Evolutionary conservation across 1,140 invertebrate species (phyloP), one percentile per base, ranked within the genome.

Genomic region (honey bee (Apis mellifera)): DNA sequence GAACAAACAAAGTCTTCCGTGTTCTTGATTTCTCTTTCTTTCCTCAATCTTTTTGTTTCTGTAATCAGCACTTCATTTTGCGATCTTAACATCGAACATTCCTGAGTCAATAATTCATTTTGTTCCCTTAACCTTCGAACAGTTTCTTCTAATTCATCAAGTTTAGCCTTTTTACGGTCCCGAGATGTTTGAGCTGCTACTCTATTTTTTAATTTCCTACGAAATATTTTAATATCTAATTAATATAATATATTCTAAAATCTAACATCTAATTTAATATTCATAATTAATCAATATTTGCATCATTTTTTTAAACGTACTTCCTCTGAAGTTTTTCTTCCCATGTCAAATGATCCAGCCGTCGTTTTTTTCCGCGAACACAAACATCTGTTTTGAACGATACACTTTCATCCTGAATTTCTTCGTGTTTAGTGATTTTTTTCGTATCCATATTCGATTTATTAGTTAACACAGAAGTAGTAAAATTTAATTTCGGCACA

Each of bases 131-230:
- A 92, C 48, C 94, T 91, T 82, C 95, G 94, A 12, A 98, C 95
- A 62, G 96, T 95, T 19, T 94, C 93, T 94, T 99, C 98, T 93
- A 99, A 95, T 87, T 98, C 97, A 82, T 97, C 96, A 95, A 99
- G 96, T 91, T 97, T 96, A 0, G 97, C 97, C 93, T 99, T 99
- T 91, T 99, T 99, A n/a, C 98, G 95, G 93, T 99, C 99, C 73
- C 99, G 95, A 1, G 99, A 99, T 62, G 97, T 99, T 93, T 99
- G 99, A n/a, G 99, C 99, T 59, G 99, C 99, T 21, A 99, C 98
- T 89, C 99, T 95, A 92, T 99, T 99, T 93, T 99, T 99, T 86
- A 99, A 92, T 95, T 99, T 99, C 93, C 99, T 98, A 91, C 73
- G 93, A 94, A 55, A 72, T 62, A 70, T 23, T 26, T 42, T 42